Evolutionary conservation across 2,113 vertebrate genomes (phyloP).

Genomic region (Hemibagrus wyckioides): DNA sequence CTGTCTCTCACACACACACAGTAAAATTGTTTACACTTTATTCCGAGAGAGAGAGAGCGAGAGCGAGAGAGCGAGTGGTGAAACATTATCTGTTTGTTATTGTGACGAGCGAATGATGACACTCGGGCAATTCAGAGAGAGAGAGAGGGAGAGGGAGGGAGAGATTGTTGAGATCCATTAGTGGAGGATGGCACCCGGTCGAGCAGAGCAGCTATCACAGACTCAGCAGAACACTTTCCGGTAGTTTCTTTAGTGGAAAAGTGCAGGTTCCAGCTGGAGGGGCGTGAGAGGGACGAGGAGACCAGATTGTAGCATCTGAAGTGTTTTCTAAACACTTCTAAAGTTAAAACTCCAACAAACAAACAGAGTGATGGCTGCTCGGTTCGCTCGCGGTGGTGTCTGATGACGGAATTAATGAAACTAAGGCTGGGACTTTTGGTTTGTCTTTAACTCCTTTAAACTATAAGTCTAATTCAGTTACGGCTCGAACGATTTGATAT

Average conservation of each 20-base stretch:
- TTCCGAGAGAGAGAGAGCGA: not conserved
- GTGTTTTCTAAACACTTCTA: not conserved
- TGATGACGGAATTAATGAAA: not conserved
- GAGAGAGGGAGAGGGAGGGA: too few species aligned
- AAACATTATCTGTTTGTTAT: conserved; percentile 27
- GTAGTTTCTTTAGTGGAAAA: not conserved
- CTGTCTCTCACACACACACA: too few species aligned
- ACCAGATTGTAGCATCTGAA: not conserved
- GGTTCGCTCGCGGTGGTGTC: not conserved
- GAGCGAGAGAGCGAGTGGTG: not conserved
- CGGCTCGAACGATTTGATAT: not conserved
- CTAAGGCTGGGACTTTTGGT: conserved; percentile 27
- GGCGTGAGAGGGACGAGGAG: not conserved
- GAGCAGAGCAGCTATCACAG: not conserved
- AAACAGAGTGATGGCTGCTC: conserved; percentile 11
- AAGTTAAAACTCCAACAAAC: not conserved
- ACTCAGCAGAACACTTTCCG: not conserved
- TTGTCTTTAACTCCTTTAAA: not conserved
- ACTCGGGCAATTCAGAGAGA: not conserved
- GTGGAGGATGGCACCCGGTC: not conserved
- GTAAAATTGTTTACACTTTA: not conserved
- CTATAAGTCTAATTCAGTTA: not conserved
- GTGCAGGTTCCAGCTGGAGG: not conserved
- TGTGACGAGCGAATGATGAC: not conserved
- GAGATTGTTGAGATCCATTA: conserved; percentile 4